Evolutionary conservation across 2,113 vertebrate species (phyloP).

Genomic region (Danionella cerebrum): DNA sequence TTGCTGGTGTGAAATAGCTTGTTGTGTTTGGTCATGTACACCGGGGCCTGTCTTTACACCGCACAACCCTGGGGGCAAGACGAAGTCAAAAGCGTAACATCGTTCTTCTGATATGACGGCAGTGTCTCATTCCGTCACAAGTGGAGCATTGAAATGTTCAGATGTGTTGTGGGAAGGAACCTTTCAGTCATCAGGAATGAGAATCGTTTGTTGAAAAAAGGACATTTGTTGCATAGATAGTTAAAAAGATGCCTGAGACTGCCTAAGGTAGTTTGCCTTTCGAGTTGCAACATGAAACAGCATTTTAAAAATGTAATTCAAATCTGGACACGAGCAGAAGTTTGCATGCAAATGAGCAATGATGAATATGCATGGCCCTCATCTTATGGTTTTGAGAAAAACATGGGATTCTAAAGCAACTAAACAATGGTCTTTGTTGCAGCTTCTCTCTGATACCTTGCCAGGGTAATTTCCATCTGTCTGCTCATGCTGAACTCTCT

Average conservation of each 20-base stretch:
- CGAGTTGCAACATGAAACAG: slow-evolving; percentile 24
- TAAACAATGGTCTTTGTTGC: slow-evolving; percentile 57
- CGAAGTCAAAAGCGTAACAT: background rate
- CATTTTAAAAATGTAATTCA: slow-evolving; percentile 32
- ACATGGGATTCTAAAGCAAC: slow-evolving; percentile 35
- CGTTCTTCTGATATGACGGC: slow-evolving; percentile 8
- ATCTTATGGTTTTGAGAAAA: slow-evolving; percentile 31
- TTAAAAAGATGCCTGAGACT: slow-evolving; percentile 26
- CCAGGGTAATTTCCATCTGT: slow-evolving; percentile 63
- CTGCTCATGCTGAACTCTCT: slow-evolving; percentile 31
- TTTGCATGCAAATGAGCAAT: slow-evolving; percentile 34
- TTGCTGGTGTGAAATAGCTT: slow-evolving; percentile 32
- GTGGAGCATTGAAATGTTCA: background rate
- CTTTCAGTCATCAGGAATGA: background rate
- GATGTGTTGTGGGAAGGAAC: background rate
- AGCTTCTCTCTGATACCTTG: slow-evolving; percentile 52
- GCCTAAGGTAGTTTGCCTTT: slow-evolving; percentile 29
- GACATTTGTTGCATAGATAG: slow-evolving; percentile 14
- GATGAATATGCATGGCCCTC: slow-evolving; percentile 37
- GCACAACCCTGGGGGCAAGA: slow-evolving; percentile 24
- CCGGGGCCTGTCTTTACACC: slow-evolving; percentile 13
- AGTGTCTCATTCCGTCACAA: background rate
- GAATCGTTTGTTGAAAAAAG: slow-evolving; percentile 14
- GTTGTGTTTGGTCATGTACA: slow-evolving; percentile 27
- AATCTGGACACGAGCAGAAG: slow-evolving; percentile 28